Base-by-base conservation (phyloP, 2,797 vertebrate genomes). In the Catostomus latipinnis region DNA sequence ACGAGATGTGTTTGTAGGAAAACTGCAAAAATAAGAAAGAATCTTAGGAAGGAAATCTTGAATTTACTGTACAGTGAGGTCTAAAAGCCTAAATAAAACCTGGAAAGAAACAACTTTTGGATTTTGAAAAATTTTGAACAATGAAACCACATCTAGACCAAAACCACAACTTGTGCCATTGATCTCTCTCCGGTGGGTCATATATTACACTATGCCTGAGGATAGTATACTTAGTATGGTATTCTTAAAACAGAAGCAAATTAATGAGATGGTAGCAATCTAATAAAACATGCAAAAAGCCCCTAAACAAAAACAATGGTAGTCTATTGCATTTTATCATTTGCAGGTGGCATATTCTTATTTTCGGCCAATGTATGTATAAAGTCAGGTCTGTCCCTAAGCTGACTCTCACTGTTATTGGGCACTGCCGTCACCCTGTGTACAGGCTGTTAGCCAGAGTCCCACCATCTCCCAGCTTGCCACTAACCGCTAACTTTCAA, bases 401-500 rank as follows among this genome's bases (percentile, higher is more conserved):
- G 84, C 85, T 13, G 8, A 53, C 86, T 84, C 63, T 62, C 71
- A 6, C 86, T 90, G 86, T 89, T 89, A 89, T 11, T 70, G 65
- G 82, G 60, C 83, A 46, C 57, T 80, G 10, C 84, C 75, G 86
- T 78, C 87, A 60, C 85, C 81, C 79, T 81, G 81, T 83, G 83
- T 77, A 84, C 85, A 85, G 89, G 90, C 89, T 69, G 52, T 62
- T 54, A 5, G 87, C 90, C 90, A 92, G 90, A 78, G 79, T 87
- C 88, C 86, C 86, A 84, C 82, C 86, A 78, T 82, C 72, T 84
- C 83, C 84, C 84, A 89, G 90, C 90, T 90, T 90, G 89, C 81
- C 83, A 65, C 89, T 89, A 90, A 88, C 87, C 80, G 85, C 80
- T 88, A 82, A 84, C 86, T 89, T 92, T 90, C 89, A 84, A 86